Conservation (phyloP, 2,113 vertebrate species). For the Salvelinus fontinalis region DNA sequence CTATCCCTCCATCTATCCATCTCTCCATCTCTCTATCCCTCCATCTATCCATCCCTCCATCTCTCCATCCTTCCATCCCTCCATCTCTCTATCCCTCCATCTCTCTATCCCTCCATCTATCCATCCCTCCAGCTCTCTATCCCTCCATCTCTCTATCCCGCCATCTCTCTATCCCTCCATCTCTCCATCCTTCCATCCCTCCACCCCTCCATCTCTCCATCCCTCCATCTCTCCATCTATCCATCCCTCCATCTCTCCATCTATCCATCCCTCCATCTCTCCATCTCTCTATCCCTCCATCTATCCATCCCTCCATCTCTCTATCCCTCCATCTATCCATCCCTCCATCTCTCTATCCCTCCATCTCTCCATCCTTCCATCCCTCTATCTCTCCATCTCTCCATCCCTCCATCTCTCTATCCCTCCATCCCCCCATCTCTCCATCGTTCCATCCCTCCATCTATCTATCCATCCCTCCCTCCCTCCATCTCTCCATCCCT, state of each 20-base stretch:
- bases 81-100: no score
- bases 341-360: no score
- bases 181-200: background rate
- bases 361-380: no score
- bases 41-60: no score
- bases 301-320: no score
- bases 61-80: accelerated
- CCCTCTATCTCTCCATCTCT: background rate
- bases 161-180: background rate
- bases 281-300: conserved; percentile 8
- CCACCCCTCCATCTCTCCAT: background rate
- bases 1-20: background rate
- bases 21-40: background rate
- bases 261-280: no score
- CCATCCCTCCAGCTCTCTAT: background rate
- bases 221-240: no score
- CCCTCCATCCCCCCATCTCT: background rate
- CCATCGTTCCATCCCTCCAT: background rate
- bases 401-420: background rate
- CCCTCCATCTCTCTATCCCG: background rate
- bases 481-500: no score
- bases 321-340: no score
- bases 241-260: background rate
- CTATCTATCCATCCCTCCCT: background rate
- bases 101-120: accelerated